These are phyloP conservation scores for Manis javanica DNA, from an alignment of 2,797 vertebrate genomes.

Conservation along the genomic window DNA sequence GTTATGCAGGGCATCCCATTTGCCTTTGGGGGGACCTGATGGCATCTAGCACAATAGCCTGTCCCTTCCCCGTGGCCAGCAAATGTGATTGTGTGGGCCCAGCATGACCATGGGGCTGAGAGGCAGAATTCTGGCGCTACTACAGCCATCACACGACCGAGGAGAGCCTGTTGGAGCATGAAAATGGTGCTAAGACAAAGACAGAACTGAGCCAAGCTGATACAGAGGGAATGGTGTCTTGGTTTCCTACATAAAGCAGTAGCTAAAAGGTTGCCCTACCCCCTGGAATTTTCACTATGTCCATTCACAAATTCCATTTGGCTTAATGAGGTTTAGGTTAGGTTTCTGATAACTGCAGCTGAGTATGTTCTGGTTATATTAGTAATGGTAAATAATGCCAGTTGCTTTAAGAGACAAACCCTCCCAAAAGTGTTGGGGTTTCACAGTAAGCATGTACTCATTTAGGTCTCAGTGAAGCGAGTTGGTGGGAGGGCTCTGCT, in stretches of 20 bases:
- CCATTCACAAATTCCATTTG: neutral
- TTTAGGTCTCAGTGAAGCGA: neutral
- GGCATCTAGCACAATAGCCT: neutral
- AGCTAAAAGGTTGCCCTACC: neutral
- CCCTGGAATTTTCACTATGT: neutral
- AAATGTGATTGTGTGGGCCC: neutral
- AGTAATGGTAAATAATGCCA: neutral
- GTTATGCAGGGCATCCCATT: neutral
- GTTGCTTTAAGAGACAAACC: neutral
- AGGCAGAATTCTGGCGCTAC: neutral
- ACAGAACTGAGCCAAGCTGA: neutral
- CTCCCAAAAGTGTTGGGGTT: neutral
- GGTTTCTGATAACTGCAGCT: neutral
- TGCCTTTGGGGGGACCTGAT: neutral
- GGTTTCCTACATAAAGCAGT: neutral
- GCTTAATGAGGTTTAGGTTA: neutral
- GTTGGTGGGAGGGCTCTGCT: neutral
- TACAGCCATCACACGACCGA: accelerated
- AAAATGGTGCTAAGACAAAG: neutral
- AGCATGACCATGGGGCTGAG: neutral
- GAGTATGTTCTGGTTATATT: neutral
- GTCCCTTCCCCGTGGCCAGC: neutral
- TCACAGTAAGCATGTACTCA: neutral
- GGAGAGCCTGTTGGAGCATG: neutral
- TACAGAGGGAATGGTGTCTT: neutral